phyloP scores from a whole-genome alignment of 2,797 vertebrate genomes.

The Tragopan temminckii region DNA sequence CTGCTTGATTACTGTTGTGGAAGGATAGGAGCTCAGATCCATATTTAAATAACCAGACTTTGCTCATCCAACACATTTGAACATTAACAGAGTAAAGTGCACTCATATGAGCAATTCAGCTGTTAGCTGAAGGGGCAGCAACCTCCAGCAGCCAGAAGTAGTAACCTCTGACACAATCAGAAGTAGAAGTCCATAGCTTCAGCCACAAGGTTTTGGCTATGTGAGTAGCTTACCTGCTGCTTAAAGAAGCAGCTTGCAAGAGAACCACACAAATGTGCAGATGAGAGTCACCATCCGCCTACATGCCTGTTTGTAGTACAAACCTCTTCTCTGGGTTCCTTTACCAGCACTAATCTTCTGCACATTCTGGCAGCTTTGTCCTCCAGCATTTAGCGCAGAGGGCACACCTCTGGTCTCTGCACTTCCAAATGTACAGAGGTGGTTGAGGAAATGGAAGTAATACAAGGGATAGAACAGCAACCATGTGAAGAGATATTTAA shows the following conservation, averaged over 20 bases:
- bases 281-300: neutral
- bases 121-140: neutral
- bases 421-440: neutral
- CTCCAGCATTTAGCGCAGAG: rapidly evolving
- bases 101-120: neutral
- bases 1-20: neutral
- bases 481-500: neutral
- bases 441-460: neutral
- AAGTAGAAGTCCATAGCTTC: neutral
- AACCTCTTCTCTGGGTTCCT: rapidly evolving
- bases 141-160: neutral
- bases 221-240: neutral
- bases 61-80: neutral
- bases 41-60: neutral
- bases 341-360: neutral
- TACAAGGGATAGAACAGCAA: neutral
- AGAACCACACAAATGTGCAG: neutral
- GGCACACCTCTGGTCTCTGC: neutral
- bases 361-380: neutral
- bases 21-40: neutral
- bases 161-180: neutral
- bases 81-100: neutral
- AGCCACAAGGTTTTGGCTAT: neutral
- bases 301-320: neutral
- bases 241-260: neutral